phyloP scores from a whole-genome alignment of 2,888 invertebrate species.

The Macaria liturata region DNA sequence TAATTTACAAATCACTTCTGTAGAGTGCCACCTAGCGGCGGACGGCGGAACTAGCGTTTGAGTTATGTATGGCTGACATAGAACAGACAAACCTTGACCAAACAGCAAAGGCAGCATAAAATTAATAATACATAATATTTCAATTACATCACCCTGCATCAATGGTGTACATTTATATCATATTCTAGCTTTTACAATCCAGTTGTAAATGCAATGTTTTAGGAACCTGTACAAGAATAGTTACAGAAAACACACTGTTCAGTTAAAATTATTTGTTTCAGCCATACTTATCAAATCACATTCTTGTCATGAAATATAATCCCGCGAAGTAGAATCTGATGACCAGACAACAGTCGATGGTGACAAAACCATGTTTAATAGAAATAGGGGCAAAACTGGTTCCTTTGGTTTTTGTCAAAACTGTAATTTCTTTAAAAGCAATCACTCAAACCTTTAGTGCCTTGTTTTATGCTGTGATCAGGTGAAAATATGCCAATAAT shows the following conservation, averaged over 20 bases:
- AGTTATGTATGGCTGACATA: too few relatives aligned
- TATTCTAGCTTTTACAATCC: slow-evolving; percentile 9
- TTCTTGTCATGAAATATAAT: slow-evolving; percentile 3
- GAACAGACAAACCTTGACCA: neutral
- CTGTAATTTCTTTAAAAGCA: too few relatives aligned
- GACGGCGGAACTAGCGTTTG: neutral
- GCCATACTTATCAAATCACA: slow-evolving; percentile 1
- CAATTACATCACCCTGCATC: neutral
- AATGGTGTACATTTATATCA: neutral
- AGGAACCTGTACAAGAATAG: slow-evolving; percentile 1
- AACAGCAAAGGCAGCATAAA: neutral
- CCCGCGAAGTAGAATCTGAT: too few relatives aligned
- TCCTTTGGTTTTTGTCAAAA: too few relatives aligned
- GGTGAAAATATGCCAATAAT: too few relatives aligned
- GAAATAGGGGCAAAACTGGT: too few relatives aligned
- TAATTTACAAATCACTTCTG: neutral
- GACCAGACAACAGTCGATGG: too few relatives aligned
- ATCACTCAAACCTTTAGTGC: too few relatives aligned
- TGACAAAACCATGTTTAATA: too few relatives aligned
- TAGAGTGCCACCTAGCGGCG: slow-evolving; percentile 9
- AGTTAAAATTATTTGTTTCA: neutral
- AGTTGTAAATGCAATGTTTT: slow-evolving; percentile 17
- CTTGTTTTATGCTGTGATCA: too few relatives aligned
- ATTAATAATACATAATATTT: neutral
- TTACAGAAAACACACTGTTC: slow-evolving; percentile 1